Conservation (phyloP, 2,113 vertebrate species). For the Thymallus thymallus region DNA sequence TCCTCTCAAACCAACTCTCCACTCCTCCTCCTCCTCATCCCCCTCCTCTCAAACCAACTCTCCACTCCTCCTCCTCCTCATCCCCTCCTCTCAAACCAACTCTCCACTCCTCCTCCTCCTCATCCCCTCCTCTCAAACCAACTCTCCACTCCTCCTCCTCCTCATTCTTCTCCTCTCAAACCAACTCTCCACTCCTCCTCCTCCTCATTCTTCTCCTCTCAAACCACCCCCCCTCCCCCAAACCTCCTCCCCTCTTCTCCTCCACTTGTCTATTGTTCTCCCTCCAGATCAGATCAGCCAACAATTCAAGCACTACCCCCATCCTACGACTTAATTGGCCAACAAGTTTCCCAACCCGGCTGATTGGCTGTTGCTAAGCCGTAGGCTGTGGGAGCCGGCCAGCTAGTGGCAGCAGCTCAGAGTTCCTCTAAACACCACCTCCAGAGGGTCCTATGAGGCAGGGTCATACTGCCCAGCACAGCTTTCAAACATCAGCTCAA, state of each 20-base stretch:
- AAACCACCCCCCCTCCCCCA: background rate
- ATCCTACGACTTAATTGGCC: conserved; percentile 69
- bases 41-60: too few relatives aligned
- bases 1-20: background rate
- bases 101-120: conserved; percentile 22
- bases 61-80: background rate
- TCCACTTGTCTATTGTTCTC: background rate
- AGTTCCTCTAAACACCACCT: conserved; percentile 7
- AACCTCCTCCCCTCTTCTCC: background rate
- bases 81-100: background rate
- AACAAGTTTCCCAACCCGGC: conserved; percentile 58
- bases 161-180: too few relatives aligned
- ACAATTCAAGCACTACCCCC: conserved; percentile 73
- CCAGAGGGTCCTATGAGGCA: background rate
- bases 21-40: too few relatives aligned
- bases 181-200: background rate
- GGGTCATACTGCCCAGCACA: background rate
- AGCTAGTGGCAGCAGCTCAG: conserved; percentile 52
- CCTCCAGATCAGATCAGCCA: conserved; percentile 57
- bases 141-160: background rate
- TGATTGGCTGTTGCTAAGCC: conserved; percentile 83
- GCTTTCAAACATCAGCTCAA: background rate
- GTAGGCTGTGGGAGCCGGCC: conserved; percentile 72
- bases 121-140: conserved; percentile 39
- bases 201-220: background rate